Percentiles rank a stretch among this genome's conserved stretches.
Conservation (phyloP, 1,140 invertebrate genomes). For the Trachymyrmex cornetzi region DNA sequence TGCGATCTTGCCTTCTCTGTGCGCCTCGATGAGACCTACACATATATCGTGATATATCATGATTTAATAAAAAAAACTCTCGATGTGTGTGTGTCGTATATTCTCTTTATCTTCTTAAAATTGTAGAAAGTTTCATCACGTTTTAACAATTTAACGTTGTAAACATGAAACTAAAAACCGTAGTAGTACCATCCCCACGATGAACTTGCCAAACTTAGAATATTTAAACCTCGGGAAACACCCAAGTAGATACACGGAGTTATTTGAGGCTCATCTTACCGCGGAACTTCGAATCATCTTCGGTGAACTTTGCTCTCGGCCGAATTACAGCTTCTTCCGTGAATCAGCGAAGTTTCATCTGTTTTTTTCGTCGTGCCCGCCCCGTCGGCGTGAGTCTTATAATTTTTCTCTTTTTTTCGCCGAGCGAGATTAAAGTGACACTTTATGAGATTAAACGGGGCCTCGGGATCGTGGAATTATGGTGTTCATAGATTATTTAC, state of each 20-base stretch:
- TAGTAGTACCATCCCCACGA: background rate
- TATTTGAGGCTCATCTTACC: constrained; percentile 37
- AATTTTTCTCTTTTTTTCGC: constrained; percentile 18
- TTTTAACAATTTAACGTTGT: constrained; percentile 8
- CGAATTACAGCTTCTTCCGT: constrained; percentile 48
- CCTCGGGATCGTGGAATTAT: constrained; percentile 33
- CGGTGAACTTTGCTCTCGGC: constrained; percentile 53
- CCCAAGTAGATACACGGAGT: constrained; percentile 51
- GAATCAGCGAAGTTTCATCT: constrained; percentile 44
- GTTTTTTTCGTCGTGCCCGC: constrained; percentile 30
- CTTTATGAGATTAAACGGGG: constrained; percentile 48
- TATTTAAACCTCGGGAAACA: constrained; percentile 29
- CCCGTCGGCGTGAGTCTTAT: constrained; percentile 27
- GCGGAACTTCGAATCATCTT: constrained; percentile 56
- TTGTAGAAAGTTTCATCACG: background rate
- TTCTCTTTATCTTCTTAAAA: constrained; percentile 5
- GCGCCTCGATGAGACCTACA: constrained; percentile 87
- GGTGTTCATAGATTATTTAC: constrained; percentile 61
- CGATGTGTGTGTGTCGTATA: background rate
- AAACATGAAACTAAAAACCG: constrained; percentile 16
- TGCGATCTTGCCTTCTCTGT: constrained; percentile 88
- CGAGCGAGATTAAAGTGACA: constrained; percentile 36
- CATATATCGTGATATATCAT: background rate
- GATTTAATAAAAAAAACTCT: background rate
- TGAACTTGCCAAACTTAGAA: constrained; percentile 38